These are phyloP conservation scores for Motacilla alba DNA, from an alignment of 2,113 vertebrate species.

Conservation along the genomic window DNA sequence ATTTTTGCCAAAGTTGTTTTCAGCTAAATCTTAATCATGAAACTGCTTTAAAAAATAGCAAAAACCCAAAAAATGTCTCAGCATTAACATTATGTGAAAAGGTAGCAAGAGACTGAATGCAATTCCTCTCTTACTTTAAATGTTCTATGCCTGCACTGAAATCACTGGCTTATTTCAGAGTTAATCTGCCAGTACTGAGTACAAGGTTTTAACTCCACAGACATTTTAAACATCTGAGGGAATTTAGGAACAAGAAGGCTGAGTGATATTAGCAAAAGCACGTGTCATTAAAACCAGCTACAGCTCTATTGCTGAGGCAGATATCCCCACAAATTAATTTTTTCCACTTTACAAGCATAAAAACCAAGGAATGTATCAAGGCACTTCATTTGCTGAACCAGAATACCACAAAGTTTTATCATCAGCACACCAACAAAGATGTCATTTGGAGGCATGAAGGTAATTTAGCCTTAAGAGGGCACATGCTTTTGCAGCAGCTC, in stretches of 20 bases:
- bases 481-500: neutral
- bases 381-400: neutral
- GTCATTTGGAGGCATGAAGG: neutral
- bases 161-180: neutral
- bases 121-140: neutral
- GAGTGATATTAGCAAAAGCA: neutral
- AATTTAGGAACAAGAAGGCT: neutral
- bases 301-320: neutral
- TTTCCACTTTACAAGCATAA: neutral
- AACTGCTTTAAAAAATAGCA: neutral
- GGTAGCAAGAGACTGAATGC: neutral
- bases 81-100: neutral
- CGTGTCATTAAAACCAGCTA: neutral
- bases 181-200: neutral
- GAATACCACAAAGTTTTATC: neutral
- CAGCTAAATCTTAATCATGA: neutral
- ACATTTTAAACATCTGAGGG: neutral
- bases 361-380: neutral
- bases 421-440: neutral
- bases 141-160: neutral
- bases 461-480: neutral
- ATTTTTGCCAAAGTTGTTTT: neutral
- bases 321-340: neutral
- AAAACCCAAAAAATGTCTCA: neutral
- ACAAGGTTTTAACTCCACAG: neutral